Evolutionary conservation across 2,113 vertebrate genomes (phyloP).

Genomic region (Mirza zaza): DNA sequence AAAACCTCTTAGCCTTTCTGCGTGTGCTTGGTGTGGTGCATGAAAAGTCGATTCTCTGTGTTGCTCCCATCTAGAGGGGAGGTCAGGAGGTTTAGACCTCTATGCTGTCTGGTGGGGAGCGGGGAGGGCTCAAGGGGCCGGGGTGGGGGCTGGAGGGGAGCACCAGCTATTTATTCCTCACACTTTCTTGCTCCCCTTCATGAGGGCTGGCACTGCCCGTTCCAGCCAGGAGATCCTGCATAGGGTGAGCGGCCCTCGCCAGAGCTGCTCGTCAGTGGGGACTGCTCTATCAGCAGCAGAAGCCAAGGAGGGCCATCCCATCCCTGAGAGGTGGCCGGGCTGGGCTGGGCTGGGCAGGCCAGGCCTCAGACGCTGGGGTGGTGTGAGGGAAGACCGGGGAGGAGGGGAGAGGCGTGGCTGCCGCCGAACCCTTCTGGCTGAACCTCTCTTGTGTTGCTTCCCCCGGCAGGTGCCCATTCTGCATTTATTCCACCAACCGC

Average conservation of each 20-base stretch:
- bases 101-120: not conserved
- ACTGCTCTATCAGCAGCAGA: not conserved
- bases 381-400: not conserved
- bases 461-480: slow-evolving; percentile 95
- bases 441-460: slow-evolving; percentile 49
- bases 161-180: not conserved
- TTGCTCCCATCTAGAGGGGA: slow-evolving; percentile 70
- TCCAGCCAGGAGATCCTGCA: slow-evolving; percentile 12
- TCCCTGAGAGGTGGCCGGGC: slow-evolving; percentile 48
- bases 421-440: not conserved
- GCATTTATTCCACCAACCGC: slow-evolving; percentile 98
- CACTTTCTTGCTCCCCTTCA: slow-evolving; percentile 35
- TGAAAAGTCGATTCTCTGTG: slow-evolving; percentile 85
- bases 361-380: not conserved
- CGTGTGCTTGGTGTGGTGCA: slow-evolving; percentile 82
- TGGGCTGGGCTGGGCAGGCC: slow-evolving; percentile 45
- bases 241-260: not conserved
- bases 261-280: not conserved
- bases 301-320: not conserved
- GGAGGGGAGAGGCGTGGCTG: not conserved
- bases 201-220: not conserved
- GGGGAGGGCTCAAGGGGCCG: slow-evolving; percentile 53
- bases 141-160: slow-evolving; percentile 42
- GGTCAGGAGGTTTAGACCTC: slow-evolving; percentile 59
- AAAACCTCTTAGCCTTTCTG: slow-evolving; percentile 78